Base-by-base conservation (phyloP, 2,797 vertebrate genomes). In the Enteromius afrohamiltoni region DNA sequence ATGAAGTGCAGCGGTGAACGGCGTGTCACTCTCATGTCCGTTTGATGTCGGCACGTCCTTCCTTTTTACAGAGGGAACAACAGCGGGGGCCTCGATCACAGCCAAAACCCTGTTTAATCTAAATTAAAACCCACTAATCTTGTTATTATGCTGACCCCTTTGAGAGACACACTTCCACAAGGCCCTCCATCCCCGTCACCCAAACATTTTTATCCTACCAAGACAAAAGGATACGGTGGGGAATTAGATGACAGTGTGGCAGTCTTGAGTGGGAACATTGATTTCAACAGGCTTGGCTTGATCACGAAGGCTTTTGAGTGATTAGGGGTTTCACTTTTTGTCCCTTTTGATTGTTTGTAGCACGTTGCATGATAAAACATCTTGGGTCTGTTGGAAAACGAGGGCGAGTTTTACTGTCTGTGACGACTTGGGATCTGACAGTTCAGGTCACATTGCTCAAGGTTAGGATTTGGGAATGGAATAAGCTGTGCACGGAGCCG, bases 91-190 rank as follows among this genome's bases (percentile, higher is more conserved):
- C 87, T 86, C 88, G 79, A 88, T 90, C 83, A 73, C 78, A 88
- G 88, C 87, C 86, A n/a, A 90, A 89, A 89, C 89, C 86, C 88
- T 58, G 77, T 93, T 90, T 93, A 92, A 94, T 92, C 89, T 90
- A 90, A 93, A 94, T 94, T 90, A 91, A 90, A 91, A 88, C 82
- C 73, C 85, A 71, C 90, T 92, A 89, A 92, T 93, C 91, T 92
- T 89, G 89, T 94, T 92, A 93, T 90, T 53, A 85, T 89, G 74
- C 92, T 88, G 86, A 89, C 88, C 89, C 85, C 85, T 65, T 85
- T 70, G 84, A 90, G 89, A 7, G 87, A 89, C 86, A 77, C 47
- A 74, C 86, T 85, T 92, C 89, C 85, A 85, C 85, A 76, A 78
- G 84, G 87, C 91, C 89, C 77, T 88, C 86, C 85, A 42, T 47